Conservation (phyloP, 2,888 invertebrate genomes). For the Neoitamus cyanurus region DNA sequence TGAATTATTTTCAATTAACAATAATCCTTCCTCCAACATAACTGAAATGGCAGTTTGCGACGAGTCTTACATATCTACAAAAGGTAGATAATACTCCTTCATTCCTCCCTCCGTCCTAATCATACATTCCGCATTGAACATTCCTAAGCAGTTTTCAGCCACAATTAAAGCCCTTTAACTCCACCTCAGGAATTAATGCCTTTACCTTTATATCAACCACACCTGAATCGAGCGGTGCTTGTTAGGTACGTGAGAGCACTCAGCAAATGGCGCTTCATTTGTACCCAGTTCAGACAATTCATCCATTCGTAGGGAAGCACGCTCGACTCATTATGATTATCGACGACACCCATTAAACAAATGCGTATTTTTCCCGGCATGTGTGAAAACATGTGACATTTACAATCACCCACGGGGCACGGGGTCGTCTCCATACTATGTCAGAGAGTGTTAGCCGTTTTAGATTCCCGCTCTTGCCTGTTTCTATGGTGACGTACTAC, state of each 20-base stretch:
- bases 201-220: background rate
- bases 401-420: background rate
- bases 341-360: background rate
- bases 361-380: background rate
- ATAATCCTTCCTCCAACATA: no score
- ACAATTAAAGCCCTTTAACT: background rate
- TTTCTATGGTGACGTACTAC: no score
- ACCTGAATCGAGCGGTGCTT: background rate
- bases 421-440: no score
- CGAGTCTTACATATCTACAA: background rate
- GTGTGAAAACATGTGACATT: background rate
- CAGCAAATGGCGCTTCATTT: background rate
- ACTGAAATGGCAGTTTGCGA: no score
- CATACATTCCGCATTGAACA: background rate
- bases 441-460: no score
- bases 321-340: background rate
- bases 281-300: background rate
- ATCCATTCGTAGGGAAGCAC: background rate
- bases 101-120: background rate
- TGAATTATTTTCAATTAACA: no score
- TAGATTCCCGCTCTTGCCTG: no score
- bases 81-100: background rate
- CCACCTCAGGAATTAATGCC: background rate
- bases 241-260: background rate
- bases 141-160: background rate